Evolutionary conservation across 2,797 vertebrate species (phyloP).

Genomic region (Brachyalestes nurse): DNA sequence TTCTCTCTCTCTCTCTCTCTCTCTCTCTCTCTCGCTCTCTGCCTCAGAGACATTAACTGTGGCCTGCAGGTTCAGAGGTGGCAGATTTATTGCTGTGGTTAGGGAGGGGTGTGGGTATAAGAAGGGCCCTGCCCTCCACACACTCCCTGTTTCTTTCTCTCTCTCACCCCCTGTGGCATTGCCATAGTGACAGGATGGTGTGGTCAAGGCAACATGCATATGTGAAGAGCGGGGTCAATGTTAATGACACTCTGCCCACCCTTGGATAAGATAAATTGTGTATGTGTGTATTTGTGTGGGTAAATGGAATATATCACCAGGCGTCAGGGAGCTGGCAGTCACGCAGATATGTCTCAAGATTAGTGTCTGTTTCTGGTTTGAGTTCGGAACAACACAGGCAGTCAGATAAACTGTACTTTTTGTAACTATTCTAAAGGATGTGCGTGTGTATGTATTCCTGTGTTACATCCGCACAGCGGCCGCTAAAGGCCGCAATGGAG

Average conservation of each 20-base stretch:
- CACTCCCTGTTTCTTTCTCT: conserved; percentile 33
- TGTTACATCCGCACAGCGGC: too few relatives aligned
- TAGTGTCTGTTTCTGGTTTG: conserved; percentile 31
- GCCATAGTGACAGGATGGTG: conserved; percentile 52
- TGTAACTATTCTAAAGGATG: background rate
- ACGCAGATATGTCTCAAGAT: conserved; percentile 47
- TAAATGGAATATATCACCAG: conserved; percentile 39
- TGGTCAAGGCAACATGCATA: conserved; percentile 52
- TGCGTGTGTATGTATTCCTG: background rate
- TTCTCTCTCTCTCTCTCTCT: conserved; percentile 27
- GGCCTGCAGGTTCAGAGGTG: conserved; percentile 39
- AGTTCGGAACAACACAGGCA: conserved; percentile 14
- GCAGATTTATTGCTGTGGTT: conserved; percentile 57
- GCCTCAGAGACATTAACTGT: conserved; percentile 29
- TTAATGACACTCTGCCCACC: conserved; percentile 50
- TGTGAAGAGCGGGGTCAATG: conserved; percentile 47
- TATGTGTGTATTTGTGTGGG: conserved; percentile 13
- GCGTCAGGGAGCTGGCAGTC: conserved; percentile 38
- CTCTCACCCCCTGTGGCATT: conserved; percentile 45
- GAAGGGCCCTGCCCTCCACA: conserved; percentile 38
- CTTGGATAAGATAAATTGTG: conserved; percentile 51
- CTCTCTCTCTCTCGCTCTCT: conserved; percentile 8
- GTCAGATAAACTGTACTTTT: conserved; percentile 19
- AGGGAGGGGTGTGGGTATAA: conserved; percentile 40
- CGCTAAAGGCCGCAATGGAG: too few relatives aligned